Conservation (phyloP, 2,113 vertebrate species). For the Perccottus glenii region DNA sequence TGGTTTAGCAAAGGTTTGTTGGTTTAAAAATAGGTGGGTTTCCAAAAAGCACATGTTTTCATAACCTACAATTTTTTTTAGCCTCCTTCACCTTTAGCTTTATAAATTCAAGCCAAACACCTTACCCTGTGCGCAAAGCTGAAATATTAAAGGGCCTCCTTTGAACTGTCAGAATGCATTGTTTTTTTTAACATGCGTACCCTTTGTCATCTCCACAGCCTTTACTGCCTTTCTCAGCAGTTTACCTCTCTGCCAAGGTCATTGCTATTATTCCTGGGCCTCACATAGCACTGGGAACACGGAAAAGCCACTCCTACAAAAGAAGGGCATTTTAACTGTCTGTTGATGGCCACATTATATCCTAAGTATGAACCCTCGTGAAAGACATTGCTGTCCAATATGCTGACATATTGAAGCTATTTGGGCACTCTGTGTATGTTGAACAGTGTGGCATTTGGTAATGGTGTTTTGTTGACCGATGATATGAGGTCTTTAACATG, state of each 20-base stretch:
- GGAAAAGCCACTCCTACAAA: conserved; percentile 51
- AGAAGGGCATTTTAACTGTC: conserved; percentile 62
- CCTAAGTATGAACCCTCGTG: conserved; percentile 39
- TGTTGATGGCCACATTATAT: conserved; percentile 50
- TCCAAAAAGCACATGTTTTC: not conserved
- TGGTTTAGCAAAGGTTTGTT: not conserved
- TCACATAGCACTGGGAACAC: conserved; percentile 16
- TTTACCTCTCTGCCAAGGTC: conserved; percentile 74
- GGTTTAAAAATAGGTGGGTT: not conserved
- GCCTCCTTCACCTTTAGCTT: conserved; percentile 42
- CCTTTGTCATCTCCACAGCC: conserved; percentile 70
- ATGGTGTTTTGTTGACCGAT: conserved; percentile 31
- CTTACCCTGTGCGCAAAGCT: conserved; percentile 25
- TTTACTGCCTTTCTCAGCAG: conserved; percentile 77
- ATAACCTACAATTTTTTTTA: conserved; percentile 20
- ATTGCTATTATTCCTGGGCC: conserved; percentile 60
- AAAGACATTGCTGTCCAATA: conserved; percentile 39
- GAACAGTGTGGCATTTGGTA: conserved; percentile 1
- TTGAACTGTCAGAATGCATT: conserved; percentile 76
- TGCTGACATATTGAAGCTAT: conserved; percentile 19
- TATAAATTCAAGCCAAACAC: not conserved
- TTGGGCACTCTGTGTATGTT: conserved; percentile 5
- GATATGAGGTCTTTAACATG: conserved; percentile 3
- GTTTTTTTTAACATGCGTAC: conserved; percentile 71
- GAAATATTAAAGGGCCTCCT: conserved; percentile 72